phyloP scores from a whole-genome alignment of 2,113 vertebrate genomes.

The Erythrolamprus reginae region DNA sequence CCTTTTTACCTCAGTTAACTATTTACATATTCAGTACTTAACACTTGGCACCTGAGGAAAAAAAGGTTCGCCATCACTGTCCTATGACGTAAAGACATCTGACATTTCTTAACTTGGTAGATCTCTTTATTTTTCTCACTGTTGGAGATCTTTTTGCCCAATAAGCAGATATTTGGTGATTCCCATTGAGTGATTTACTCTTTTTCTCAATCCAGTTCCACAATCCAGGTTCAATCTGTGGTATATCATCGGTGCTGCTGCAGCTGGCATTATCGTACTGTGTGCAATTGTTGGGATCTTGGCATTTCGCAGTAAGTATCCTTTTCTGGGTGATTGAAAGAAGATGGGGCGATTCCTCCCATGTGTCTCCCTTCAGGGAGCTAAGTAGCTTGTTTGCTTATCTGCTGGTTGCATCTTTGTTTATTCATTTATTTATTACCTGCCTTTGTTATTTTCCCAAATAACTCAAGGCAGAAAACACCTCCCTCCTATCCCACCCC shows the following conservation, averaged over 20 bases:
- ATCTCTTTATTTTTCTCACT: no score
- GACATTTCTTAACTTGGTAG: no score
- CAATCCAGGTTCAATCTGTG: not conserved
- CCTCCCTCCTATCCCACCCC: not conserved
- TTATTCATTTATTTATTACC: not conserved
- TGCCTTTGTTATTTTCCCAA: not conserved
- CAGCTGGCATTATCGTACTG: fast-evolving
- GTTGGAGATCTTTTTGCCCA: not conserved
- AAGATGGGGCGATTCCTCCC: not conserved
- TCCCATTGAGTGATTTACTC: not conserved
- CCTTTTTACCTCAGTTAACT: no score
- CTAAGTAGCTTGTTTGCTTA: not conserved
- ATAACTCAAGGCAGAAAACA: not conserved
- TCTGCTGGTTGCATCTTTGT: not conserved
- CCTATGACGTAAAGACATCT: no score
- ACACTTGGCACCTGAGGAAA: no score
- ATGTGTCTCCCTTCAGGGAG: not conserved
- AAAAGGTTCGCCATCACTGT: no score
- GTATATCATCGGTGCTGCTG: not conserved
- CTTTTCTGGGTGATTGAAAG: not conserved
- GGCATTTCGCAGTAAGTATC: not conserved
- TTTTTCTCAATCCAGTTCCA: not conserved
- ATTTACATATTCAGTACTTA: no score
- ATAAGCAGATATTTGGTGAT: not conserved
- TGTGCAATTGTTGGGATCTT: not conserved